Percentiles rank a stretch among this genome's conserved stretches.
These are phyloP conservation scores for Sylvietta virens DNA, from an alignment of 2,113 vertebrate genomes.

Conservation along the genomic window DNA sequence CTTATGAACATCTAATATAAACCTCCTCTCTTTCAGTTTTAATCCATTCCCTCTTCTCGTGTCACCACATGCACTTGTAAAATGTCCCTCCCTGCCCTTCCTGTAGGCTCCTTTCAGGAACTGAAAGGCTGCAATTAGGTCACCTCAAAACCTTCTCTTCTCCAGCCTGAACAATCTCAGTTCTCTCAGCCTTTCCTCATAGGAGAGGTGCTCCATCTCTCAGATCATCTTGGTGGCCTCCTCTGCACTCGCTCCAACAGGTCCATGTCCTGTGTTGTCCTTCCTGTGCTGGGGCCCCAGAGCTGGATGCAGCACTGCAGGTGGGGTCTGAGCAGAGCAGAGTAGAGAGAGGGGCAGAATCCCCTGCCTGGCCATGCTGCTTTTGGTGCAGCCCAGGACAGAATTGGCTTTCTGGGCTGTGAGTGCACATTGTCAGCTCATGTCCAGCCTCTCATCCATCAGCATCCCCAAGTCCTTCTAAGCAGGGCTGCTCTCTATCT, in stretches of 20 bases:
- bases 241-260: fast-evolving
- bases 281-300: background rate
- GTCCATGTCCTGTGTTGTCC: fast-evolving
- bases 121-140: background rate
- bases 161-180: background rate
- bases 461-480: background rate
- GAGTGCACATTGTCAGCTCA: fast-evolving
- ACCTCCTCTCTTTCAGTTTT: background rate
- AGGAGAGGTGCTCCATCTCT: background rate
- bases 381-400: background rate
- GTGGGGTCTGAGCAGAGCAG: background rate
- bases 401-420: fast-evolving
- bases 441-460: background rate
- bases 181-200: background rate
- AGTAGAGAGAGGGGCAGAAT: background rate
- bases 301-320: background rate
- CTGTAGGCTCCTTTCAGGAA: background rate
- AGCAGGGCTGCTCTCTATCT: fast-evolving
- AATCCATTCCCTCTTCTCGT: background rate
- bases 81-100: background rate
- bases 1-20: background rate
- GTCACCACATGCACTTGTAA: background rate
- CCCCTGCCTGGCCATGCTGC: fast-evolving
- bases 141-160: background rate
- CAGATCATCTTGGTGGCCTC: too few relatives aligned